phyloP scores from a whole-genome alignment of 2,113 vertebrate species.

The Crotalus tigris region DNA sequence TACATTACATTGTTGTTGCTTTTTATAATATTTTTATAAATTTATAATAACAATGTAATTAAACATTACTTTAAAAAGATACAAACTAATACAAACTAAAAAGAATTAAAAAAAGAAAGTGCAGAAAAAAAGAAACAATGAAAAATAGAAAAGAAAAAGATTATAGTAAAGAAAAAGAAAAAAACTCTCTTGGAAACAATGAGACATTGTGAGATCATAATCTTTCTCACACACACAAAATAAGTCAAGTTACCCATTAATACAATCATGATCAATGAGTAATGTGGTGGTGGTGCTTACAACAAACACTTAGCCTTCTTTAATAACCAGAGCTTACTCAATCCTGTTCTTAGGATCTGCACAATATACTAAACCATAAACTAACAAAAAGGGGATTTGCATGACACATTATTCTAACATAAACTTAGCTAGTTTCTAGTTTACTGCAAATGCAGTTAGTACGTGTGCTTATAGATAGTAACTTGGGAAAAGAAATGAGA shows the following conservation, averaged over 20 bases:
- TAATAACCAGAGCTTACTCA: neutral
- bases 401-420: neutral
- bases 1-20: neutral
- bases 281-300: neutral
- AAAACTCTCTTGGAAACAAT: neutral
- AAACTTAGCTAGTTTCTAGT: neutral
- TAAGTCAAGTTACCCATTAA: neutral
- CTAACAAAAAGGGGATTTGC: neutral
- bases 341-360: neutral
- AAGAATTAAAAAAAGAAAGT: neutral
- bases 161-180: neutral
- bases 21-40: neutral
- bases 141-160: neutral
- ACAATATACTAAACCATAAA: neutral
- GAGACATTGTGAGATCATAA: neutral
- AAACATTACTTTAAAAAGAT: neutral
- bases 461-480: neutral
- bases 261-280: neutral
- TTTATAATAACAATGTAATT: neutral
- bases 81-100: neutral
- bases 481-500: neutral
- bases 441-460: neutral
- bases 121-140: neutral
- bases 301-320: neutral
- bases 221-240: neutral